phyloP scores from a whole-genome alignment of 2,888 invertebrate genomes.

The Serripes groenlandicus region DNA sequence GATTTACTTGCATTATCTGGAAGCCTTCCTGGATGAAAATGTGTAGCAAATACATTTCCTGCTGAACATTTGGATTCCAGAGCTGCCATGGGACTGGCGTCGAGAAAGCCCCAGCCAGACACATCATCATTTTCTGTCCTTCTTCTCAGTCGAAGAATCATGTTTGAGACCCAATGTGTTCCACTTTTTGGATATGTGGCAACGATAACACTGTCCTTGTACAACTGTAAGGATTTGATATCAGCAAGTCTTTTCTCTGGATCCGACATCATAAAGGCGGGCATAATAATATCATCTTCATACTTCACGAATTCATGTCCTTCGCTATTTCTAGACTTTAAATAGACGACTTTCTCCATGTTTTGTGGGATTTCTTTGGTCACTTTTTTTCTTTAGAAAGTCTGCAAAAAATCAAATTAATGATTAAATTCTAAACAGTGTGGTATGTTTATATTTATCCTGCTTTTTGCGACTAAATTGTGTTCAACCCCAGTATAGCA shows the following conservation, averaged over 20 bases:
- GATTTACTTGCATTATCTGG: not conserved
- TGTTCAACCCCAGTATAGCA: too few species aligned
- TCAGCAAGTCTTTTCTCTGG: not conserved
- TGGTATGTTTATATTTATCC: too few species aligned
- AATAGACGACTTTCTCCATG: not conserved
- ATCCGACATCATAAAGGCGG: not conserved
- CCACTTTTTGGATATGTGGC: constrained; percentile 7
- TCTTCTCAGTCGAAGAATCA: constrained; percentile 1
- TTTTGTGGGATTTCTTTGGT: too few species aligned
- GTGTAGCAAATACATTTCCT: not conserved
- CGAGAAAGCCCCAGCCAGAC: constrained; percentile 3
- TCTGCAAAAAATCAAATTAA: too few species aligned
- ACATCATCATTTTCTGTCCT: not conserved
- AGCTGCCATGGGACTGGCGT: not conserved
- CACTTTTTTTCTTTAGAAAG: too few species aligned
- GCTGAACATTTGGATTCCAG: not conserved
- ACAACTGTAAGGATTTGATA: not conserved
- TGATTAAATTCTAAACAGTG: too few species aligned
- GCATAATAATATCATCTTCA: constrained; percentile 12
- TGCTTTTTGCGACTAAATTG: too few species aligned
- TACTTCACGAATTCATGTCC: not conserved
- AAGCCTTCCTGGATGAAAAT: constrained; percentile 1
- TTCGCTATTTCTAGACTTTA: not conserved
- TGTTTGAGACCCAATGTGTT: constrained; percentile 14
- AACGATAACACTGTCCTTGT: not conserved